Conservation (phyloP, 2,797 vertebrate genomes). For the Atherinosoma microstoma region DNA sequence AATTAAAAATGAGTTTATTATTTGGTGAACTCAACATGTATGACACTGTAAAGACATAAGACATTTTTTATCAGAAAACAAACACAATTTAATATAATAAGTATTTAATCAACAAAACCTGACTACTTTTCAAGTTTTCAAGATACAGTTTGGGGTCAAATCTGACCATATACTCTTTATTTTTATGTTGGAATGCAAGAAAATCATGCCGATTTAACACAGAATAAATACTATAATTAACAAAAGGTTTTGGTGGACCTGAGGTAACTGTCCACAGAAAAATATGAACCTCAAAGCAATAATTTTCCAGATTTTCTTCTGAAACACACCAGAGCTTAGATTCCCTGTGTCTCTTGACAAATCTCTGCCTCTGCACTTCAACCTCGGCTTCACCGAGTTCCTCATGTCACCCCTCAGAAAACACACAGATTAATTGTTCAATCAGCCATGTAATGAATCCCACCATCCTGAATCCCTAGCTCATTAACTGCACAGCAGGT, state of each 20-base stretch:
- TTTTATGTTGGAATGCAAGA: not conserved
- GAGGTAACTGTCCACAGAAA: not conserved
- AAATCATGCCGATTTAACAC: not conserved
- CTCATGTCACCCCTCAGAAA: constrained; percentile 47
- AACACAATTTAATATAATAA: not conserved
- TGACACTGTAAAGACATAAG: too few species aligned
- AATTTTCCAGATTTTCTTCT: not conserved
- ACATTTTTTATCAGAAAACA: too few species aligned
- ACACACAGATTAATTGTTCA: constrained; percentile 49
- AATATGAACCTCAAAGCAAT: not conserved
- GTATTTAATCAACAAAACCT: not conserved
- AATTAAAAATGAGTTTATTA: not conserved
- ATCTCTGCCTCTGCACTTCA: not conserved
- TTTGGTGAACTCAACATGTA: not conserved
- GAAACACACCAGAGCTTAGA: not conserved
- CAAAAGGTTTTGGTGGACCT: not conserved
- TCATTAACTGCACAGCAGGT: constrained; percentile 64
- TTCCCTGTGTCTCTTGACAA: constrained; percentile 2
- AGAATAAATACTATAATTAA: not conserved
- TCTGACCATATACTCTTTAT: too few species aligned
- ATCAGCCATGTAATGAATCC: constrained; percentile 63
- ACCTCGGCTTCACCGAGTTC: constrained; percentile 8
- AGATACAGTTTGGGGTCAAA: too few species aligned
- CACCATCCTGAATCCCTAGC: constrained; percentile 43
- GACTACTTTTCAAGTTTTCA: too few species aligned